Conservation (phyloP, 2,113 vertebrate species). For the Benitochromis conjunctus region DNA sequence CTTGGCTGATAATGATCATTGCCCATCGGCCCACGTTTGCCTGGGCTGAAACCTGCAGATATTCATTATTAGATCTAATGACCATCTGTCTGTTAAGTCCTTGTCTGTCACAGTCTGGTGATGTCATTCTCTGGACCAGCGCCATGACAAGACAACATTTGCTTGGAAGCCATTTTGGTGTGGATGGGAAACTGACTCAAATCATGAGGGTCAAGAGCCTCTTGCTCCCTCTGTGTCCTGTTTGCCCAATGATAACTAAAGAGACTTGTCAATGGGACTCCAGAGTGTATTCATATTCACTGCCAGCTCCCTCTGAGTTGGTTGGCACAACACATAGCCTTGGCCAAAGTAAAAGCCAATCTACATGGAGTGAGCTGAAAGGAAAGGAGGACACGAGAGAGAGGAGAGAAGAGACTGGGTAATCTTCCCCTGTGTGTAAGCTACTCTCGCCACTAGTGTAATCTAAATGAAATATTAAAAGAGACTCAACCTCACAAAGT, state of each 20-base stretch:
- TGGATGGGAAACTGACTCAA: background rate
- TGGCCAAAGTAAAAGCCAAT: slow-evolving; percentile 49
- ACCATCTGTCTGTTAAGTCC: slow-evolving; percentile 67
- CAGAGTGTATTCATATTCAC: slow-evolving; percentile 42
- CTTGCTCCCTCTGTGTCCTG: slow-evolving; percentile 30
- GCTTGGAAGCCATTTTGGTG: background rate
- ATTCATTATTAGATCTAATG: slow-evolving; percentile 67
- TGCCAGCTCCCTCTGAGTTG: slow-evolving; percentile 50
- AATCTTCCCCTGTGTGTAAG: slow-evolving; percentile 3
- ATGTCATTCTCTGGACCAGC: slow-evolving; percentile 25
- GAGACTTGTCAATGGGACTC: slow-evolving; percentile 52
- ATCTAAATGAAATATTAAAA: slow-evolving; percentile 38
- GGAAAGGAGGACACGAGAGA: slow-evolving; percentile 9
- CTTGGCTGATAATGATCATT: slow-evolving; percentile 58
- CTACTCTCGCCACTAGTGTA: background rate
- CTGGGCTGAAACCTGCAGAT: slow-evolving; percentile 49
- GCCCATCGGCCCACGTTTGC: slow-evolving; percentile 26
- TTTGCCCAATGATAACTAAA: slow-evolving; percentile 38
- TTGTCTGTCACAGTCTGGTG: slow-evolving; percentile 48
- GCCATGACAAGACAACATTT: slow-evolving; percentile 34
- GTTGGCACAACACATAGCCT: slow-evolving; percentile 25
- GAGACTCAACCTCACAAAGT: background rate
- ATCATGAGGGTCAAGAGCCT: slow-evolving; percentile 47
- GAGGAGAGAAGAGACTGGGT: background rate
- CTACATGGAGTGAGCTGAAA: slow-evolving; percentile 41